Conservation (phyloP, 2,888 invertebrate species). For the Lottia gigantea region DNA sequence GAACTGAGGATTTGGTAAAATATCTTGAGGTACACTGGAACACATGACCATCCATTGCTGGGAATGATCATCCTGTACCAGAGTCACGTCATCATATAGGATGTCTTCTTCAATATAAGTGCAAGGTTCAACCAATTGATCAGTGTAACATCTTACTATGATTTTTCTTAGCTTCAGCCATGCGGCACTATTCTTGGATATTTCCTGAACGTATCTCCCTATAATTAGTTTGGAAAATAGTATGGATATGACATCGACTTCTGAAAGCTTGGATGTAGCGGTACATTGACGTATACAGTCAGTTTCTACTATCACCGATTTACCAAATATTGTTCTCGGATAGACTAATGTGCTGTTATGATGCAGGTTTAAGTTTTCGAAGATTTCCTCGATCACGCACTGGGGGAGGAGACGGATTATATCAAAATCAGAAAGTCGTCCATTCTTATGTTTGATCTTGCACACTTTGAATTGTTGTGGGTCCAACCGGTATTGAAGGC, state of each 20-base stretch:
- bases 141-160: too few species aligned
- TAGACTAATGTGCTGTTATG: neutral
- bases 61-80: too few species aligned
- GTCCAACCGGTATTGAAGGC: too few species aligned
- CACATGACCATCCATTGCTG: too few species aligned
- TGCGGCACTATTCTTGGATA: neutral
- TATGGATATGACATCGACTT: slow-evolving; percentile 4
- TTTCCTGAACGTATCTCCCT: slow-evolving; percentile 12
- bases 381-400: neutral
- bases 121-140: too few species aligned
- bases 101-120: too few species aligned
- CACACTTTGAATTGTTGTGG: too few species aligned
- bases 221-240: slow-evolving; percentile 16
- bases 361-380: neutral
- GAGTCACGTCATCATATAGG: too few species aligned
- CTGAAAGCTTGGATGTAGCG: neutral
- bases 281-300: neutral
- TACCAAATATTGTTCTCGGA: slow-evolving; percentile 8
- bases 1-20: too few species aligned
- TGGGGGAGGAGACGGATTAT: neutral
- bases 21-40: too few species aligned
- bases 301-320: slow-evolving; percentile 13
- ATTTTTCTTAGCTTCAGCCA: too few species aligned
- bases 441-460: neutral
- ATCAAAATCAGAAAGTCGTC: neutral